Conservation (phyloP, 2,113 vertebrate genomes). For the Zosterops hypoxanthus region DNA sequence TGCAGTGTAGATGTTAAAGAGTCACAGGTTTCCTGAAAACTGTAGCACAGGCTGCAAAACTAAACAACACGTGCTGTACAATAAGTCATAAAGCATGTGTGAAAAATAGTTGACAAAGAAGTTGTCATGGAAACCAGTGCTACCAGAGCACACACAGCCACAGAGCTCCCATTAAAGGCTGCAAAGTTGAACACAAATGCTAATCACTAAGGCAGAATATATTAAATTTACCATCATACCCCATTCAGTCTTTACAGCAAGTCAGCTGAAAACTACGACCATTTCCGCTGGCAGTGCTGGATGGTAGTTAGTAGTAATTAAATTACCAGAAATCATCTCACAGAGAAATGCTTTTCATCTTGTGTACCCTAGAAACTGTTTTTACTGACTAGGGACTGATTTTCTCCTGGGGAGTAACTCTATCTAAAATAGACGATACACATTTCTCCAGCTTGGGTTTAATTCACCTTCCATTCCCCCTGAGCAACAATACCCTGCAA, state of each 20-base stretch:
- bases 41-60: background rate
- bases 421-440: background rate
- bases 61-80: constrained; percentile 32
- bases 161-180: constrained; percentile 51
- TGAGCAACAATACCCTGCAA: background rate
- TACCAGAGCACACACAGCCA: background rate
- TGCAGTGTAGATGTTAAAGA: background rate
- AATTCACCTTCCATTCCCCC: background rate
- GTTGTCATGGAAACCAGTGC: constrained; percentile 47
- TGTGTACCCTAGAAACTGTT: background rate
- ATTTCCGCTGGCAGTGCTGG: background rate
- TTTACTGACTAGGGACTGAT: background rate
- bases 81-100: constrained; percentile 52
- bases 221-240: constrained; percentile 31
- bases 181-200: constrained; percentile 12
- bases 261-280: constrained; percentile 33
- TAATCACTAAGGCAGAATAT: constrained; percentile 45
- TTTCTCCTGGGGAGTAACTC: background rate
- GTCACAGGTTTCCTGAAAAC: constrained; percentile 45
- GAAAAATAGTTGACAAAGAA: constrained; percentile 39
- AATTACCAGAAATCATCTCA: constrained; percentile 42
- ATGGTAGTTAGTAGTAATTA: constrained; percentile 26
- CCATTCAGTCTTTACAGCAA: constrained; percentile 26
- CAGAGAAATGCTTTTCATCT: background rate
- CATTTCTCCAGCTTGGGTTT: background rate